Conservation (phyloP, 2,888 invertebrate species). For the Agonopterix arenella region DNA sequence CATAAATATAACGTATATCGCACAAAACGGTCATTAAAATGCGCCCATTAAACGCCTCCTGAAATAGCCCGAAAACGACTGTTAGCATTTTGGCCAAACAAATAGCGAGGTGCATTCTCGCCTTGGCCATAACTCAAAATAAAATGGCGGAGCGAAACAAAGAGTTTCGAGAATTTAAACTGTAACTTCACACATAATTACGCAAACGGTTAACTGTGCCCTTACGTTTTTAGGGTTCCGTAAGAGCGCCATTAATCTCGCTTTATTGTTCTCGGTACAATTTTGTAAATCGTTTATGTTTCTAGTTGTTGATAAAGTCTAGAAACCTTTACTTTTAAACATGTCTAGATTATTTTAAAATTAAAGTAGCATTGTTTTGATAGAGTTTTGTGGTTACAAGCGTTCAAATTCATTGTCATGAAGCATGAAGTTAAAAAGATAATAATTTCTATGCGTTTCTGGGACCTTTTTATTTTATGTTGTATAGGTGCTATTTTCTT, state of each 20-base stretch:
- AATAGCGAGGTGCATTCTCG: slow-evolving; percentile 32
- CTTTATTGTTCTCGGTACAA: slow-evolving; percentile 3
- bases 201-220: slow-evolving; percentile 35
- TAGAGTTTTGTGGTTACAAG: too few relatives aligned
- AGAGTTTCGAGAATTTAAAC: slow-evolving; percentile 24
- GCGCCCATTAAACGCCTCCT: slow-evolving; percentile 51
- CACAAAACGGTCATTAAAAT: slow-evolving; percentile 55
- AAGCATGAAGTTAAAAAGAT: too few relatives aligned
- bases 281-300: too few relatives aligned
- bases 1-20: slow-evolving; percentile 44
- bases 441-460: too few relatives aligned
- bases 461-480: too few relatives aligned
- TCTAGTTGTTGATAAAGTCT: too few relatives aligned
- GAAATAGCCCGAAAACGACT: slow-evolving; percentile 51
- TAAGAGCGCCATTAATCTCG: slow-evolving; percentile 3
- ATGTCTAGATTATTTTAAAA: too few relatives aligned
- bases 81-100: slow-evolving; percentile 36
- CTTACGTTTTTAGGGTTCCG: slow-evolving; percentile 16
- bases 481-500: too few relatives aligned
- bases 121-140: slow-evolving; percentile 34
- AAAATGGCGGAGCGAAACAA: slow-evolving; percentile 32
- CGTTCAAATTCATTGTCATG: too few relatives aligned
- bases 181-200: slow-evolving; percentile 56
- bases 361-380: too few relatives aligned
- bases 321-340: too few relatives aligned